These are phyloP conservation scores for Armadillidium nasatum DNA, from an alignment of 1,140 invertebrate species.

Conservation along the genomic window DNA sequence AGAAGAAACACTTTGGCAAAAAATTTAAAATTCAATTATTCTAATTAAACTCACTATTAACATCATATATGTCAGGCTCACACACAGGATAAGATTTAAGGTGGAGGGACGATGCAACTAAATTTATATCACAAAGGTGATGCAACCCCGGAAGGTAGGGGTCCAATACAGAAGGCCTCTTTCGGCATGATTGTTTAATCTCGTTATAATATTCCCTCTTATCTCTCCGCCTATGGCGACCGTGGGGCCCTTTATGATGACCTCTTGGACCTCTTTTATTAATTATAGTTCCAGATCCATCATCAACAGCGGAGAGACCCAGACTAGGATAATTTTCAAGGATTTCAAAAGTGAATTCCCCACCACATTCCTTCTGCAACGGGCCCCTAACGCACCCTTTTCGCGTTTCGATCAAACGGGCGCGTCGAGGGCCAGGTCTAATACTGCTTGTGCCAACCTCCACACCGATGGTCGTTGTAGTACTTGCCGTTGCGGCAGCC, in stretches of 20 bases:
- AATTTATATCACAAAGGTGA: conserved; percentile 40
- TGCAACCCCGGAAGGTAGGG: conserved; percentile 41
- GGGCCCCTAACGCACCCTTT: conserved; percentile 38
- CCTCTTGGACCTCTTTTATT: conserved; percentile 37
- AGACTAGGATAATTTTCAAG: conserved; percentile 43
- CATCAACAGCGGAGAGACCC: conserved; percentile 40
- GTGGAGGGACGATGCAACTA: conserved; percentile 41
- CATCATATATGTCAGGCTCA: conserved; percentile 42
- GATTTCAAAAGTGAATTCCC: conserved; percentile 43
- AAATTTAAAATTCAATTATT: too few relatives aligned
- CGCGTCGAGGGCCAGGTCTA: conserved; percentile 34
- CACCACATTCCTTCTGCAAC: conserved; percentile 35
- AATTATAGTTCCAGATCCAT: conserved; percentile 43
- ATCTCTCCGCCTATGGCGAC: conserved; percentile 22
- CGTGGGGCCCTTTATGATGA: conserved; percentile 16
- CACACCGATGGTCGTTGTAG: conserved; percentile 32
- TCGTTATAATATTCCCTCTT: conserved; percentile 27
- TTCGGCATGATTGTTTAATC: conserved; percentile 22
- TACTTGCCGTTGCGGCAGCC: conserved; percentile 41
- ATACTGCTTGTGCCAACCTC: conserved; percentile 13
- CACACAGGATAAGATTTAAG: conserved; percentile 43
- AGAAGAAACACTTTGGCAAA: too few relatives aligned
- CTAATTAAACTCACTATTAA: conserved; percentile 34
- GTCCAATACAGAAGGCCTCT: conserved; percentile 35
- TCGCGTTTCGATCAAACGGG: conserved; percentile 38